Base-by-base conservation (phyloP, 2,888 invertebrate genomes). In the Parapristionchus giblindavisi region DNA sequence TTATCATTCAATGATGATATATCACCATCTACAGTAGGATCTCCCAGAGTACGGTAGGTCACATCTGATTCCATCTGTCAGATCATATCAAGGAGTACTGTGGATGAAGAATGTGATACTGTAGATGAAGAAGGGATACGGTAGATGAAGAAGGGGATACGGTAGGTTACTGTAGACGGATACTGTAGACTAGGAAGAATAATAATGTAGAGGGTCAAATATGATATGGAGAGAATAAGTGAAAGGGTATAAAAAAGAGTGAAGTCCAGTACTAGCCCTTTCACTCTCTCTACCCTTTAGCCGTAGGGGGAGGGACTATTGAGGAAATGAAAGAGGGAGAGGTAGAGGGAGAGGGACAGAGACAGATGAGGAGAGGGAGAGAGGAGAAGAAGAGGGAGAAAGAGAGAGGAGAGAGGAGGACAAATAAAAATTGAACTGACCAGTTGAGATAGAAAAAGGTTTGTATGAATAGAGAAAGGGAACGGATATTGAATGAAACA, bases 341-440 rank as follows among this genome's bases (percentile, higher is more conserved):
- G n/a, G n/a, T 8, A 54, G 56, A n/a, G 36, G 29, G 70, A 70
- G 54, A 34, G 21, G 43, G 34, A 24, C 24, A 32, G 56, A 21
- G 32, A 29, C 24, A 66, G 65, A 36, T 29, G 38, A 48, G 48
- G 24, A 24, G 43, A 66, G 65, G 65, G 65, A 70, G 36, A n/a
- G 70, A 36, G 54, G 52, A 54, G 11, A 61, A 36, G n/a, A 29
- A 54, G 56, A n/a, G 36, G 29, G 70, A 70, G 54, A 34, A 24
- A 38, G 34, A 24, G 36, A 32, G 56, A 38, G 38, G 54, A 70
- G 54, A 48, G 65, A 48, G 24, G 36, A 66, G 65, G 65, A 66
- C 65, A 66, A 66, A 66, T 66, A 66, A 43, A 66, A 66, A 66
- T 24, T 66, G 65, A 54, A 54, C 54, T 70, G 70, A 70, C 54